Evolutionary conservation across 2,113 vertebrate genomes (phyloP), one percentile per base, ranked within the genome.

Genomic region (Heliornis fulica): DNA sequence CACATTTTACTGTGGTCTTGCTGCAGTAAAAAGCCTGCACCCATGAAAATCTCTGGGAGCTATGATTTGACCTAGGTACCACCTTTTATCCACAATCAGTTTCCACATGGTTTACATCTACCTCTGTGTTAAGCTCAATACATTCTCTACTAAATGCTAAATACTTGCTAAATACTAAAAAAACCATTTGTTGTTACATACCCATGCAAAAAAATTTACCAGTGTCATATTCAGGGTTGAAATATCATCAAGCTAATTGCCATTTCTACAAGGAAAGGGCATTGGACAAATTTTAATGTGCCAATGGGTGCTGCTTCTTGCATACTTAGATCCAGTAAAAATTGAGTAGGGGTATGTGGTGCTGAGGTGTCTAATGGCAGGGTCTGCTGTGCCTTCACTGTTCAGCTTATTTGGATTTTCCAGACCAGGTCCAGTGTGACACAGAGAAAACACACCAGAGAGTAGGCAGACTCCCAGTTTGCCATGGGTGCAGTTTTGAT

Each of bases 371-470:
- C 28, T 46, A 2, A 38, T 53, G 34, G 32, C 50, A 70, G 46
- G 25, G 7, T 34, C 43, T 77, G 13, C 17, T 23, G 4, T 18
- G 46, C 14, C 14, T 46, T 90, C 23, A 10, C 28, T 56, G 5
- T 78, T 63, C 34, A 66, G 19, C 14, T 11, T 22, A 1, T 26
- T 48, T 48, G 32, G 22, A 26, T 71, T 85, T 87, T 56, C 38
- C 38, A 63, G 56, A 17, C 1, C 4, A 41, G 38, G 3, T 60
- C 43, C 75, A 17, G 7, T 48, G 8, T 0, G 0, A 76, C 3
- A 1, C 6, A 4, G 5, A n/a, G 38, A 79, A 75, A 84, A 60
- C 19, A 51, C 31, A 56, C 13, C 4, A 16, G 32, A 23, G 9
- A 69, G 36, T 2, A 54, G 18, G 23, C n/a, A 69, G 25, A 91